Evolutionary conservation across 37 sponge, comb jelly and placozoan genomes (phyloP).

Genomic region (Agelas oroides): DNA sequence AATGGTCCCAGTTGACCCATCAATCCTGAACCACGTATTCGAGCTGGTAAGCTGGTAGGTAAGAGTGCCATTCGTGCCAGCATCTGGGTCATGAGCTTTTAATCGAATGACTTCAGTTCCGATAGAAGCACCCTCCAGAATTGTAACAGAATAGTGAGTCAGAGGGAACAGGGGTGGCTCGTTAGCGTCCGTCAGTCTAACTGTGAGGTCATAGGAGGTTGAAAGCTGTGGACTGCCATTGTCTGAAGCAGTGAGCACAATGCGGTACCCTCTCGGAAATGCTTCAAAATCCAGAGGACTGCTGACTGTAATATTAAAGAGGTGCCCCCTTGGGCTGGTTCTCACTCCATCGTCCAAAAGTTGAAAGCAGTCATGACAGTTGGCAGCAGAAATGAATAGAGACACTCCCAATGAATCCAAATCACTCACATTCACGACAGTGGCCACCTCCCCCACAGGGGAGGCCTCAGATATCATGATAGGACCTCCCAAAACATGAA

Average conservation of each 20-base stretch:
- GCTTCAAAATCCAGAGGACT: slow-evolving; percentile 60
- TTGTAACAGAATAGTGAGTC: neutral
- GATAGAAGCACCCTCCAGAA: slow-evolving; percentile 51
- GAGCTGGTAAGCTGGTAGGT: slow-evolving; percentile 27
- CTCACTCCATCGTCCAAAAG: neutral
- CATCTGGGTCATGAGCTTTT: slow-evolving; percentile 51
- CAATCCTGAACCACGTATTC: slow-evolving; percentile 35
- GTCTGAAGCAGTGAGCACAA: slow-evolving; percentile 62
- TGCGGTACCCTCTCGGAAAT: slow-evolving; percentile 27
- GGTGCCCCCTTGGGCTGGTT: neutral
- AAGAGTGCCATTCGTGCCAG: slow-evolving; percentile 23
- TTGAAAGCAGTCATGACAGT: slow-evolving; percentile 16
- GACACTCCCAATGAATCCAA: slow-evolving; percentile 18
- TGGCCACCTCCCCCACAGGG: slow-evolving; percentile 22
- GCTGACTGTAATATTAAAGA: slow-evolving; percentile 15
- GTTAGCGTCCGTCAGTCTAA: slow-evolving; percentile 43
- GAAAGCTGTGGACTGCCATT: slow-evolving; percentile 31
- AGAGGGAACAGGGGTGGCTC: slow-evolving; percentile 43
- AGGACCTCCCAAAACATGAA: slow-evolving; percentile 19
- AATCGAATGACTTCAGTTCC: slow-evolving; percentile 32
- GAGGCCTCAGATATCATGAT: slow-evolving; percentile 41
- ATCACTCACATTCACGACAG: slow-evolving; percentile 51
- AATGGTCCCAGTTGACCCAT: slow-evolving; percentile 42
- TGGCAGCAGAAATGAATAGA: neutral
- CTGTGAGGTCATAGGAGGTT: neutral